Evolutionary conservation across 1,140 invertebrate species (phyloP), one percentile per base, ranked within the genome.

Genomic region (Plectrocnemia conspersa): DNA sequence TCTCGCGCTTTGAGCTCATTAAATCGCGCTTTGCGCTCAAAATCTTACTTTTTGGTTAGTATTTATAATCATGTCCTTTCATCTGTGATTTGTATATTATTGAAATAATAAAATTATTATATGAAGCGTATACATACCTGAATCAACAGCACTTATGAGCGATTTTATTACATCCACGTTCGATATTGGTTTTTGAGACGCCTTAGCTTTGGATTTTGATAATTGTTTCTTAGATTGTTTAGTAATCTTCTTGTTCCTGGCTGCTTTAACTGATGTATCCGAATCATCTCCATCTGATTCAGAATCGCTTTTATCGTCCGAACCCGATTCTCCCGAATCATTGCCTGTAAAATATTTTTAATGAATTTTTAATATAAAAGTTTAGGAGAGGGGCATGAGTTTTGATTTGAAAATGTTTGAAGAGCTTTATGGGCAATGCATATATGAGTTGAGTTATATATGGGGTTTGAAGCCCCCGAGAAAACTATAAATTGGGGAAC

Each of bases 401-500:
- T n/a, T n/a, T n/a, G n/a, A n/a, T n/a, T n/a, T n/a, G 11, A 27
- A 18, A 45, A 45, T 23, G 42, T n/a, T n/a, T n/a, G n/a, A n/a
- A 9, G 42, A 42, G 25, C 42, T 52, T 52, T 32, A 38, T 29
- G 23, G 40, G 35, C 15, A 35, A 50, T 50, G 36, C 48, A 50
- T 50, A 47, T 25, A 54, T 40, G 23, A 13, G 42, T 33, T 38
- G 22, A 50, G 40, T n/a, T 15, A 36, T 36, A 36, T 15, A 36
- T 15, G 3, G 5, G 35, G 35, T n/a, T n/a, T 9, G 9, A 9
- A 36, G 35, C 18, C 36, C 38, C 23, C 21, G 16, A 44, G 40
- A 42, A 41, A 50, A 47, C 11, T 29, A 55, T 33, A 55, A 55
- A 55, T 55, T 55, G 45, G 44, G 53, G 53, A 55, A 54, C 42